phyloP scores from a whole-genome alignment of 2,888 invertebrate species.

The Beris morrisii region DNA sequence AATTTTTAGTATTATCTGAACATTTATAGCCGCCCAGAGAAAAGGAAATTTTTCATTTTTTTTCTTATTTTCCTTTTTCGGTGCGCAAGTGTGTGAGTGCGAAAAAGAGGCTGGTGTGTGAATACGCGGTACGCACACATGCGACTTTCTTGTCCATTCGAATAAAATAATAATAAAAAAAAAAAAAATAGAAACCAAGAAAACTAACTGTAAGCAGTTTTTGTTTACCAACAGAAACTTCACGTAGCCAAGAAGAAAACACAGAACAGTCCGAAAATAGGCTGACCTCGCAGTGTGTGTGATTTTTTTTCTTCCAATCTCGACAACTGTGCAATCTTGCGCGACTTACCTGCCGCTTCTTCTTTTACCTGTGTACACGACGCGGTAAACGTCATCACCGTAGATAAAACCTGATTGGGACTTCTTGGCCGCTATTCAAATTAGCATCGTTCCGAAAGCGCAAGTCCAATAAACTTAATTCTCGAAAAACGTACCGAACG shows the following conservation, averaged over 20 bases:
- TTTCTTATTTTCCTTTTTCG: conserved; percentile 22
- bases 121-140: conserved; percentile 13
- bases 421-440: background rate
- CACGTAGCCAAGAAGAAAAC: background rate
- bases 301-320: background rate
- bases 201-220: conserved; percentile 14
- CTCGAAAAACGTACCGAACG: background rate
- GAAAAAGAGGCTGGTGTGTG: conserved; percentile 14
- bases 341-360: background rate
- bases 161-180: background rate
- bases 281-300: background rate
- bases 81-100: conserved; percentile 12
- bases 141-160: conserved; percentile 13
- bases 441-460: background rate
- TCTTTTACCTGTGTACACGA: background rate
- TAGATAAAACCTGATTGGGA: background rate
- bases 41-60: conserved; percentile 19
- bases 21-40: conserved; percentile 46
- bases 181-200: background rate
- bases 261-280: background rate
- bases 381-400: background rate
- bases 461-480: background rate
- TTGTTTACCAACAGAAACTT: conserved; percentile 23
- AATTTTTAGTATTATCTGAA: conserved; percentile 47
- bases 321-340: background rate